Evolutionary conservation across 2,888 invertebrate species (phyloP), one percentile per base, ranked within the genome.

Genomic region (Pyrrhia umbra): DNA sequence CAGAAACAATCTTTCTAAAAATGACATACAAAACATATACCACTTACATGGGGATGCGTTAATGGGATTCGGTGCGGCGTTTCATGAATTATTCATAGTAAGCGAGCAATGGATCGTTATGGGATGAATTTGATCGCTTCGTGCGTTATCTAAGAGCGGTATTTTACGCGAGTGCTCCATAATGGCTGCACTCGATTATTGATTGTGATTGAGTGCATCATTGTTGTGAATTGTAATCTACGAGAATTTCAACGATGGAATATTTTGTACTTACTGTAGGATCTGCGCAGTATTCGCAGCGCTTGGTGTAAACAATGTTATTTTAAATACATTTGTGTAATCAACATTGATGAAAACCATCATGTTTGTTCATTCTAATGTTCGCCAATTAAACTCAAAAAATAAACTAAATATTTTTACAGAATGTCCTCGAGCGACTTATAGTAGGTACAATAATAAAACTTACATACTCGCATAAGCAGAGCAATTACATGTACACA

Each of bases 31-130:
- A 63, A 73, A 61, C 67, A 72, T 65, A 58, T 40, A 50, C 21
- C 60, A 54, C 45, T 66, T 77, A 73, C 74, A 77, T 61, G 66
- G 63, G 20, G 57, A 57, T 60, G 75, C 72, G 75, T 77, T 80
- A 74, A 80, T 80, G 63, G 59, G 50, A 62, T 68, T 58, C 73
- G 30, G 34, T 23, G 57, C 39, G 54, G 65, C 20, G 42, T 16
- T 21, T 50, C 27, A 68, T 78, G 59, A 64, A 80, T 80, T 58
- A 78, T 80, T 78, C 75, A 80, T 67, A 68, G 23, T n/a, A 39
- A 65, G 23, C 63, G 51, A 50, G 80, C 70, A 69, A 73, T 77
- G 74, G 60, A 80, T 60, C 74, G 66, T 74, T 57, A 62, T 18
- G 54, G 50, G 43, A 76, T 67, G 55, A 72, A 52, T 71, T 71